Percentiles rank a stretch among this genome's conserved stretches.
phyloP scores from a whole-genome alignment of 2,797 vertebrate species.

The Cuculus canorus region DNA sequence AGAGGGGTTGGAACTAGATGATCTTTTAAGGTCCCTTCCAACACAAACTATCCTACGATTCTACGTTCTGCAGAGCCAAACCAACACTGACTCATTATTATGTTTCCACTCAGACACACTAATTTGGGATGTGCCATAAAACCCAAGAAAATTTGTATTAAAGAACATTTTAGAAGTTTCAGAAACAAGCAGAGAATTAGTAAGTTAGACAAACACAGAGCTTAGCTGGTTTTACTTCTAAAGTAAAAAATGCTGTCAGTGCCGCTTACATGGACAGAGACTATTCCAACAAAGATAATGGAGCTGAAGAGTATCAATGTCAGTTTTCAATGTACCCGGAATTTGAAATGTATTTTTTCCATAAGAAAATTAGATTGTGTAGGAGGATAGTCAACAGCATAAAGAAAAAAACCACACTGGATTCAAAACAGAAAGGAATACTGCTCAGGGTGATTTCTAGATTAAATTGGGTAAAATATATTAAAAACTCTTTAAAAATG shows the following conservation, averaged over 20 bases:
- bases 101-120: background rate
- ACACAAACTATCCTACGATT: too few species aligned
- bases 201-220: background rate
- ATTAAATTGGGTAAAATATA: background rate
- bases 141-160: background rate
- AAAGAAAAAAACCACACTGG: background rate
- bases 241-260: background rate
- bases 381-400: background rate
- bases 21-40: too few species aligned
- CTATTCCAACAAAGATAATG: background rate
- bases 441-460: background rate
- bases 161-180: background rate
- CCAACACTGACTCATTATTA: background rate
- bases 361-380: background rate
- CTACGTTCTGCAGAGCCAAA: background rate
- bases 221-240: background rate
- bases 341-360: background rate
- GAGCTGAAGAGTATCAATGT: background rate
- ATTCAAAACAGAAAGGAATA: background rate
- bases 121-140: background rate
- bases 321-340: background rate
- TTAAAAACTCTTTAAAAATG: background rate
- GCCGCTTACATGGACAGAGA: background rate
- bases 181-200: background rate
- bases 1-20: too few species aligned